Percentiles rank a stretch among this genome's conserved stretches.
phyloP scores from a whole-genome alignment of 1,140 invertebrate genomes.

The Zophobas morio region DNA sequence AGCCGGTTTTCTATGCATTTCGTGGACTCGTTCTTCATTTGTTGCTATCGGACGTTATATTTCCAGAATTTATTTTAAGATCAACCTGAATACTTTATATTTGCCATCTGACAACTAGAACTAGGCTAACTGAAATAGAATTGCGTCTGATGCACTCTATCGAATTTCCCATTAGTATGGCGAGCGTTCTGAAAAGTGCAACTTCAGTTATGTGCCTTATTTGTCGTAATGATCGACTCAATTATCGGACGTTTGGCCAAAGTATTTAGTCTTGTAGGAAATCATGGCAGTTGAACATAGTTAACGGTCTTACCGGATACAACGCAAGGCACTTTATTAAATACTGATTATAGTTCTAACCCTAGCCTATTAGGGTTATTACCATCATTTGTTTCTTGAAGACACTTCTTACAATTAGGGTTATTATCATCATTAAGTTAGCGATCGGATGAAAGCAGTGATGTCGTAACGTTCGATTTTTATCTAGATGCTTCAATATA shows the following conservation, averaged over 20 bases:
- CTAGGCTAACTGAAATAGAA: slow-evolving; percentile 47
- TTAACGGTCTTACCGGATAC: slow-evolving; percentile 16
- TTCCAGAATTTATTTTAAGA: slow-evolving; percentile 42
- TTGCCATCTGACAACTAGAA: slow-evolving; percentile 32
- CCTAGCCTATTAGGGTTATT: slow-evolving; percentile 2
- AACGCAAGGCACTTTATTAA: slow-evolving; percentile 6
- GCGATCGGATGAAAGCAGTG: background rate
- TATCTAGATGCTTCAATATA: slow-evolving; percentile 16
- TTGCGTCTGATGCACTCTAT: slow-evolving; percentile 18
- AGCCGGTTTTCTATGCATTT: too few relatives aligned
- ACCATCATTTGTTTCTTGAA: slow-evolving; percentile 1
- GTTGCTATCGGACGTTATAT: background rate
- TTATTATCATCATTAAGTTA: slow-evolving; percentile 13
- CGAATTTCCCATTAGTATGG: slow-evolving; percentile 2
- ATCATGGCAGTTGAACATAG: slow-evolving; percentile 1
- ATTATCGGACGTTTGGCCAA: slow-evolving; percentile 41
- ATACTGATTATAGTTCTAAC: slow-evolving; percentile 10
- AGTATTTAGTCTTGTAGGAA: slow-evolving; percentile 25
- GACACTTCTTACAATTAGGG: background rate
- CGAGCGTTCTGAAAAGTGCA: background rate
- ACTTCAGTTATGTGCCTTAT: slow-evolving; percentile 29
- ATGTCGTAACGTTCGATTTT: slow-evolving; percentile 24
- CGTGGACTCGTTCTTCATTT: background rate
- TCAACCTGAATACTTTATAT: slow-evolving; percentile 41
- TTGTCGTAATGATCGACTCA: slow-evolving; percentile 27